Base-by-base conservation (phyloP, 2,888 invertebrate species). In the Pristionchus entomophagus region DNA sequence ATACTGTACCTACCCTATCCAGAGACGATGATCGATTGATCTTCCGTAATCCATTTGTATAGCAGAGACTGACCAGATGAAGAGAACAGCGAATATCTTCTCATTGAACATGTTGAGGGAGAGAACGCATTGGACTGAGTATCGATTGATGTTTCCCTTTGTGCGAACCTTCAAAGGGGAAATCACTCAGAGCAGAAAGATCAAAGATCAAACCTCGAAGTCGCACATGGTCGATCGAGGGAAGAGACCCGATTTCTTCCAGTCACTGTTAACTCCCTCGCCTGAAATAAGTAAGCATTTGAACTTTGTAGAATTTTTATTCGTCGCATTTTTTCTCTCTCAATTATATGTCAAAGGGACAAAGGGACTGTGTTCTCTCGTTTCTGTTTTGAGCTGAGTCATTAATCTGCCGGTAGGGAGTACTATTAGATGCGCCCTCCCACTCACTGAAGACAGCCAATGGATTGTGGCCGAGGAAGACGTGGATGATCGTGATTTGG, bases 21-120 rank as follows among this genome's bases (percentile, higher is more conserved):
- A 22, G 56, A 14, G 6, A 17, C 56, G 56, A 56, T 56, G 22
- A n/a, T n/a, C n/a, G n/a, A 56, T 56, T 22, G 56, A 22, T 56
- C n/a, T 65, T 35, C 32, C 12, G 8, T 65, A 65, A 26, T 59
- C 26, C 22, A n/a, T 10, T 45, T 6, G 56, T 6, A 59, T 3
- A 8, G 56, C 26, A 22, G 88, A 73, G 17, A 90, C 62, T 38
- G 88, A 87, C 89, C 89, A 91, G 81, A 90, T 89, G 87, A 90
- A 91, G 29, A 91, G 88, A 10, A 89, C 87, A 1, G 90, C 84
- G 86, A 90, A 91, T 49, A 91, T 88, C 87, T 93, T 93, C 87
- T 93, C 93, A 86, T 93, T 93, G 86, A 92, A 90, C 91, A 92
- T 91, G 83, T 92, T 92, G 87, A 92, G 87, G 4, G 91, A 88